phyloP scores from a whole-genome alignment of 1,140 invertebrate species.

The Eupristina koningsbergeri region DNA sequence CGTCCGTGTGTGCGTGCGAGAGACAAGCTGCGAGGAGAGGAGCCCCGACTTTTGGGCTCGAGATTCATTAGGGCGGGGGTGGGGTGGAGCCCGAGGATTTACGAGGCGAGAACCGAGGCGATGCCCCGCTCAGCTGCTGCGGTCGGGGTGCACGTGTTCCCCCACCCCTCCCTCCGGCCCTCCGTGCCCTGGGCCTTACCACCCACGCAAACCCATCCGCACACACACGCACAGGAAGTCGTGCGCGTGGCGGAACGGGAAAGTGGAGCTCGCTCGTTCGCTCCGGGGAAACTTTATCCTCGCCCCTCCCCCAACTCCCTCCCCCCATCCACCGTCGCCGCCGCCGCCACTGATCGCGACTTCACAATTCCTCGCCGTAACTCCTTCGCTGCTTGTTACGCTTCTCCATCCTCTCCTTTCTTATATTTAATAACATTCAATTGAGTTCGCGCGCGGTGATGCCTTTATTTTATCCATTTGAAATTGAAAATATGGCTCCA shows the following conservation, averaged over 20 bases:
- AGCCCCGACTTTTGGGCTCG: background rate
- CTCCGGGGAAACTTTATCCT: slow-evolving; percentile 11
- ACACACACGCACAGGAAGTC: background rate
- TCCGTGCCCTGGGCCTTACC: background rate
- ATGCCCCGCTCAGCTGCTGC: slow-evolving; percentile 1
- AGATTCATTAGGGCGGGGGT: background rate
- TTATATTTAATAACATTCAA: background rate
- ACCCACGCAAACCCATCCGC: background rate
- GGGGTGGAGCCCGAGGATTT: slow-evolving; percentile 20
- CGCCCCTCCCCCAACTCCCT: background rate
- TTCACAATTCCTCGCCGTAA: background rate
- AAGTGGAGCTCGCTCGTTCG: background rate
- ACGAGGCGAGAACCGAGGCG: slow-evolving; percentile 39
- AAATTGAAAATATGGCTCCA: no score
- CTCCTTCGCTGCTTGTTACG: background rate
- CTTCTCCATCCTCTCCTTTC: background rate
- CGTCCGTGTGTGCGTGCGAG: slow-evolving; percentile 17
- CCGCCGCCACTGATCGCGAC: no score
- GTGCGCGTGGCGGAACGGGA: background rate
- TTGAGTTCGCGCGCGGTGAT: background rate
- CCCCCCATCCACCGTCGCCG: background rate
- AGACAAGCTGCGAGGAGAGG: slow-evolving; percentile 2
- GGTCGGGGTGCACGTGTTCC: background rate
- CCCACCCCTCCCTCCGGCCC: background rate
- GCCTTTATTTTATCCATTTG: background rate